phyloP scores from a whole-genome alignment of 2,113 vertebrate species.

The Circaetus cinerascens region DNA sequence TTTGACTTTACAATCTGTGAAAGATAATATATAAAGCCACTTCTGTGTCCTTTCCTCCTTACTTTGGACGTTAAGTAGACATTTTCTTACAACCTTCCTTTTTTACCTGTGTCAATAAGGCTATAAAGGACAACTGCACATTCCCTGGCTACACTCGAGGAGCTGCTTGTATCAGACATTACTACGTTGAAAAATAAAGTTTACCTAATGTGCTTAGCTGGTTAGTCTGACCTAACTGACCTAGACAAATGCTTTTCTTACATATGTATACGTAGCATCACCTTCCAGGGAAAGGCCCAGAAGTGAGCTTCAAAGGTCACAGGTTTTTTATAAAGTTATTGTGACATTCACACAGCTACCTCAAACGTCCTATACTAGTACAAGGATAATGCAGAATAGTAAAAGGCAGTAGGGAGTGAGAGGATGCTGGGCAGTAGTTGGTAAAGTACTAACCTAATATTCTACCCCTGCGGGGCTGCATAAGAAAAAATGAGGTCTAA shows the following conservation, averaged over 20 bases:
- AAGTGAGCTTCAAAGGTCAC: not conserved
- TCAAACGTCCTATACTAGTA: not conserved
- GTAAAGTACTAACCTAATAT: not conserved
- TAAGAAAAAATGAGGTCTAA: not conserved
- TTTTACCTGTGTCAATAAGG: not conserved
- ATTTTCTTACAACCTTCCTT: not conserved
- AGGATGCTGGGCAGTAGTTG: not conserved
- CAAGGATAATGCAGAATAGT: not conserved
- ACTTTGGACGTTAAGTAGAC: not conserved
- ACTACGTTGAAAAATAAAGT: not conserved
- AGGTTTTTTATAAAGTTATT: not conserved
- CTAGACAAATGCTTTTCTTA: not conserved
- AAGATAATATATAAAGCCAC: not conserved
- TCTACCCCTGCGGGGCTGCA: not conserved
- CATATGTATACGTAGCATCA: rapidly evolving
- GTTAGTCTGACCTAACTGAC: not conserved
- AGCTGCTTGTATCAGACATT: not conserved
- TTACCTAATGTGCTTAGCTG: not conserved
- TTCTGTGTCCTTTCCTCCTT: not conserved
- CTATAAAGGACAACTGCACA: not conserved
- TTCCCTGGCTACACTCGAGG: not conserved
- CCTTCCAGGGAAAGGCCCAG: not conserved
- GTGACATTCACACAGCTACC: not conserved
- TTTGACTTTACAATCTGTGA: not conserved
- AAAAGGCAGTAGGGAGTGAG: not conserved